Conservation (phyloP, 1,140 invertebrate species). For the Drosophila mauritiana region DNA sequence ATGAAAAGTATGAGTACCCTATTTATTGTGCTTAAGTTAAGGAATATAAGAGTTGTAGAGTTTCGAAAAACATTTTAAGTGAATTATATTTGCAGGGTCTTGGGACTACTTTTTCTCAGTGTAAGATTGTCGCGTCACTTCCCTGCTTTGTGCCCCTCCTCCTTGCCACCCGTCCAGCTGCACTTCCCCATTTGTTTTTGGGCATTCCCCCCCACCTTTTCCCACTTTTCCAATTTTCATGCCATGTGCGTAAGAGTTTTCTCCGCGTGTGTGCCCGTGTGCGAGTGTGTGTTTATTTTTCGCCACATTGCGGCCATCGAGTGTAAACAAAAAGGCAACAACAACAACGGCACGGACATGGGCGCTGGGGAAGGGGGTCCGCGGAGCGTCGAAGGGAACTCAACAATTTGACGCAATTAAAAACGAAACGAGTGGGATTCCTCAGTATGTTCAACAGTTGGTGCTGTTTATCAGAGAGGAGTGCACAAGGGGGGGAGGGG, state of each 20-base stretch:
- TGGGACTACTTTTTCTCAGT: neutral
- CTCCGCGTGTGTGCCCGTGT: constrained; percentile 29
- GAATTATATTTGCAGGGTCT: neutral
- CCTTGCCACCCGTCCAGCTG: neutral
- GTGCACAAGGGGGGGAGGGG: neutral
- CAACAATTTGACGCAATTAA: constrained; percentile 62
- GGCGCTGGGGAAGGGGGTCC: neutral
- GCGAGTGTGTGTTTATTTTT: constrained; percentile 55
- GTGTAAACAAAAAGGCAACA: constrained; percentile 54
- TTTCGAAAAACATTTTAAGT: neutral
- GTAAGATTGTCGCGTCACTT: constrained; percentile 21
- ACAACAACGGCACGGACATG: constrained; percentile 6
- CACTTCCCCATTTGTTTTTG: constrained; percentile 27
- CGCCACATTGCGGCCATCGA: constrained; percentile 63
- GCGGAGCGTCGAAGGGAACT: constrained; percentile 14
- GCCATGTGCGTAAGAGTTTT: constrained; percentile 44
- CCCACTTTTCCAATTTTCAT: constrained; percentile 33
- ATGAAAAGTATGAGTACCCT: too few species aligned
- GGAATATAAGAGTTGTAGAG: neutral
- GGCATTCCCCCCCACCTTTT: constrained; percentile 21
- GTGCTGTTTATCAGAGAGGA: constrained; percentile 30
- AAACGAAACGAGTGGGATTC: constrained; percentile 22
- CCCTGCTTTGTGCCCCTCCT: neutral
- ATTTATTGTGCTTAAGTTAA: too few species aligned
- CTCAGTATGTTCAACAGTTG: constrained; percentile 26